Base-by-base conservation (phyloP, 2,797 vertebrate species). In the Myotis vivesi region DNA sequence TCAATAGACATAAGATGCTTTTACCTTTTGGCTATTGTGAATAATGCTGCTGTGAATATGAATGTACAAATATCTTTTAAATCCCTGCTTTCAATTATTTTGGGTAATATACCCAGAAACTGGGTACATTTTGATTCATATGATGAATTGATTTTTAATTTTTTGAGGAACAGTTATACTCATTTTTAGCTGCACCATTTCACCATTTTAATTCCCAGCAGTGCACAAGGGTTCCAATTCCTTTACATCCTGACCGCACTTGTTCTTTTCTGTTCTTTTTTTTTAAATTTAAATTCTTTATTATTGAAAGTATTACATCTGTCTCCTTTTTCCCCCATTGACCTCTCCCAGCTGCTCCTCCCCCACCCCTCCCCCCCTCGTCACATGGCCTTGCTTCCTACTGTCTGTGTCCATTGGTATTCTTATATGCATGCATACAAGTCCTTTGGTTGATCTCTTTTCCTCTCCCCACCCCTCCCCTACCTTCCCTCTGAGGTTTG, bases 311-410 rank as follows among this genome's bases (percentile, higher is more conserved):
- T 62, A 30, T 62, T 62, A 62, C 28, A 30, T 28, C 13, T 15
- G 28, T 62, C 59, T 62, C 59, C 59, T 62, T 7, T 30, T 15
- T 3, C 28, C 59, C 59, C 12, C 59, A 62, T 62, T 62, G 12
- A 62, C 59, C 28, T 62, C 25, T 62, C 28, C 5, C 59, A 28
- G 59, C 59, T 30, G 12, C 59, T 62, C 28, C 59, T n/a, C n/a
- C n/a, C n/a, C n/a, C n/a, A n/a, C n/a, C n/a, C n/a, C n/a, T n/a
- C 5, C 2, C 59, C 2, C 28, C 5, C 28, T 1, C 3, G 2
- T 13, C 59, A 62, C 28, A 62, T 30, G 59, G 59, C 12, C 59
- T 30, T 5, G 28, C 28, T 28, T 11, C 59, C 59, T 30, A 15
- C 28, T 30, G 5, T 30, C 13, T 62, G 28, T 30, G 59, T 62